Evolutionary conservation across 2,113 vertebrate genomes (phyloP).

Genomic region (Sminthopsis crassicaudata): DNA sequence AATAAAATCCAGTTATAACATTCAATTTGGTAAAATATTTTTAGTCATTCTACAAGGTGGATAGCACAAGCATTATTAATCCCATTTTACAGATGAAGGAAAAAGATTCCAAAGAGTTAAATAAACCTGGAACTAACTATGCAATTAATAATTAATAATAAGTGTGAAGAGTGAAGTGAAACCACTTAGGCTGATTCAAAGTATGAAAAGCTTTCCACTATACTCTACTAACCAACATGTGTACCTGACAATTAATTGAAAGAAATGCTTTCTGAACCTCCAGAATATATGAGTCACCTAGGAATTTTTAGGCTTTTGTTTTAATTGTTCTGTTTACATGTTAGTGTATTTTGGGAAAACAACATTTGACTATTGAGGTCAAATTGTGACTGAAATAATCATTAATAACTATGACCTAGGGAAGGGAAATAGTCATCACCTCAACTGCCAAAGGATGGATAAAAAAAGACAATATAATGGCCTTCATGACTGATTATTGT

Average conservation of each 20-base stretch:
- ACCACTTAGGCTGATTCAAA: neutral
- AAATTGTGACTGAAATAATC: conserved; percentile 73
- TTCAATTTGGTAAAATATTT: neutral
- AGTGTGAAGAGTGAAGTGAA: neutral
- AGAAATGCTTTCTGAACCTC: conserved; percentile 46
- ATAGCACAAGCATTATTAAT: neutral
- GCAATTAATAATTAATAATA: neutral
- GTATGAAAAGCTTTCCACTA: neutral
- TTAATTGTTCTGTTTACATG: neutral
- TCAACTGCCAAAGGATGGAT: conserved; percentile 67
- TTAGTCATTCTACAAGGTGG: neutral
- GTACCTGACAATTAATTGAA: neutral
- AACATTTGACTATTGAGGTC: conserved; percentile 63
- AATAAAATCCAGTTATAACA: neutral
- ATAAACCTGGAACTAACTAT: neutral
- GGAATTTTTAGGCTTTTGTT: neutral
- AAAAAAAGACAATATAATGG: conserved; percentile 69
- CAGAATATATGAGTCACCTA: conserved; percentile 43
- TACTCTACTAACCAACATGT: neutral
- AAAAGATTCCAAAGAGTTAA: neutral
- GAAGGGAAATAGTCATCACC: conserved; percentile 67
- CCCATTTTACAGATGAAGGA: neutral
- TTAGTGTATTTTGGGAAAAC: neutral
- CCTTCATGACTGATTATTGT: conserved; percentile 77
- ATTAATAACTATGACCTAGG: conserved; percentile 67